Percentiles rank a stretch among this genome's conserved stretches.
Evolutionary conservation across 2,113 vertebrate genomes (phyloP).

Genomic region (Alaudala cheleensis): DNA sequence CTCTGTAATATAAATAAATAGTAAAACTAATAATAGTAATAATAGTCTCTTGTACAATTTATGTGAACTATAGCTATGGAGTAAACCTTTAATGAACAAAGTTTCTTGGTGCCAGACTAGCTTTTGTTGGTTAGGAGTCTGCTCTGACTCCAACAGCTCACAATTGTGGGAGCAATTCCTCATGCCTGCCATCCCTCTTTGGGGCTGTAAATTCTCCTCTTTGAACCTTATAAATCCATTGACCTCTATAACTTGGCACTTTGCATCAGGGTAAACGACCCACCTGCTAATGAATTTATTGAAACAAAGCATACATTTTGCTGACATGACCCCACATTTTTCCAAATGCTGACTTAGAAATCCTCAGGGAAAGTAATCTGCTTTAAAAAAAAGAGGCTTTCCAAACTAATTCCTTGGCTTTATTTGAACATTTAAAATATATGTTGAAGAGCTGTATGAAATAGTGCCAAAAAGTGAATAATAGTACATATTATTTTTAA

Average conservation of each 20-base stretch:
- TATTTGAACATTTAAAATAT: constrained; percentile 39
- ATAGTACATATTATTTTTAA: constrained; percentile 61
- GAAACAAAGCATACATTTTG: constrained; percentile 34
- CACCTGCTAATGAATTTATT: constrained; percentile 58
- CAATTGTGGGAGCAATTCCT: constrained; percentile 1
- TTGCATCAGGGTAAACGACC: constrained; percentile 38
- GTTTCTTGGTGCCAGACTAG: constrained; percentile 16
- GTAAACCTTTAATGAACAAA: not conserved
- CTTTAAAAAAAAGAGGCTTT: not conserved
- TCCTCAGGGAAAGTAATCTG: not conserved
- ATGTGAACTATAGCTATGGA: not conserved
- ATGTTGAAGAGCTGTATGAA: constrained; percentile 50
- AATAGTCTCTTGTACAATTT: not conserved
- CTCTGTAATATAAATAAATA: not conserved
- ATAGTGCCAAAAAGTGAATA: constrained; percentile 57
- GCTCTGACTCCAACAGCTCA: not conserved
- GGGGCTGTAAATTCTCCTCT: constrained; percentile 39
- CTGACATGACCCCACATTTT: not conserved
- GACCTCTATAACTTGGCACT: constrained; percentile 41
- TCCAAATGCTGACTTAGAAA: not conserved
- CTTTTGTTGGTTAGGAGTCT: not conserved
- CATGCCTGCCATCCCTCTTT: not conserved
- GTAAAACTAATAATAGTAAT: not conserved
- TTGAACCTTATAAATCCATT: constrained; percentile 55
- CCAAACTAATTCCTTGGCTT: constrained; percentile 11